These are phyloP conservation scores for Bombus impatiens DNA, from an alignment of 1,140 invertebrate genomes.

Conservation along the genomic window DNA sequence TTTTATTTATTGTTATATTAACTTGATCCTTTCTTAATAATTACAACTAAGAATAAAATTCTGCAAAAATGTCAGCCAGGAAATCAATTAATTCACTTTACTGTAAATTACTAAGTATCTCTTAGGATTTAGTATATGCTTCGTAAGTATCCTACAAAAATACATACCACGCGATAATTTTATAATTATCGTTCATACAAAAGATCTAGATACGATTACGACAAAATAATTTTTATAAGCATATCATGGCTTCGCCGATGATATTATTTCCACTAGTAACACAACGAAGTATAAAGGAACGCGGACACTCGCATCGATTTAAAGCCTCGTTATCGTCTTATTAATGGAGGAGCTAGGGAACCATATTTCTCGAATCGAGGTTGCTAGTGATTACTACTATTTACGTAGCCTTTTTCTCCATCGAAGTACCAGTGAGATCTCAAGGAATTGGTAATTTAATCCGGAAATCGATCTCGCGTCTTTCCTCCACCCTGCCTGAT, in stretches of 20 bases:
- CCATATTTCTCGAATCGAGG: constrained; percentile 14
- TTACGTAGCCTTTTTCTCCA: neutral
- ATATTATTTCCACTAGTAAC: neutral
- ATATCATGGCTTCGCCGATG: neutral
- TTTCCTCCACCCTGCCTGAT: neutral
- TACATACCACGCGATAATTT: no score
- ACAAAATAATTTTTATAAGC: neutral
- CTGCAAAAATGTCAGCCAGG: no score
- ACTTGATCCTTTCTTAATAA: no score
- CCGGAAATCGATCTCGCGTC: constrained; percentile 20
- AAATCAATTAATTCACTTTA: no score
- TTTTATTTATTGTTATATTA: no score
- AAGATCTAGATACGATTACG: neutral
- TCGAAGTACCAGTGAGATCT: neutral
- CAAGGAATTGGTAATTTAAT: constrained; percentile 31
- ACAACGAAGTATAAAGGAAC: neutral
- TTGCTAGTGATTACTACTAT: constrained; percentile 2
- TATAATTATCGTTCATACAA: no score
- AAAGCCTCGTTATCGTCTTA: neutral
- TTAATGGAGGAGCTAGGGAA: neutral
- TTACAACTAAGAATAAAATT: no score
- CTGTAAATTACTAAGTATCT: no score
- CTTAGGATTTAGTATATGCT: no score
- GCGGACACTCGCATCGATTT: neutral
- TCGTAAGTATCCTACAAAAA: no score